phyloP scores from a whole-genome alignment of 2,113 vertebrate genomes.

The Rhinichthys klamathensis region DNA sequence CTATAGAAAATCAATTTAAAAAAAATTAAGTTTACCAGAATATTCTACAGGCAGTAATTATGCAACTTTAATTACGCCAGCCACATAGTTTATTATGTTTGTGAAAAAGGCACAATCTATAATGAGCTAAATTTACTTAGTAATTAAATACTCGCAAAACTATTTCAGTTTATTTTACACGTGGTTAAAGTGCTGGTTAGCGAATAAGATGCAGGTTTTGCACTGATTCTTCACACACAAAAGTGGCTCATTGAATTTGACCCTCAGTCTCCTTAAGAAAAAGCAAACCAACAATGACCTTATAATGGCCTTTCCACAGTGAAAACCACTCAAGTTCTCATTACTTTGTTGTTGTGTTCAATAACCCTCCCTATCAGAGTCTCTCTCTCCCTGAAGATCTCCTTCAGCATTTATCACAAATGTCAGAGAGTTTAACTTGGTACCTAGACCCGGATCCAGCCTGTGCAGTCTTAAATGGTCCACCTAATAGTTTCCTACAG shows the following conservation, averaged over 20 bases:
- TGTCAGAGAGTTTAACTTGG: conserved; percentile 36
- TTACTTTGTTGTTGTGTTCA: conserved; percentile 39
- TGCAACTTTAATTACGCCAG: not conserved
- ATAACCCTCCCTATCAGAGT: conserved; percentile 17
- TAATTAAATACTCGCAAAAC: not conserved
- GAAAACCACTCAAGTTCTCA: conserved; percentile 23
- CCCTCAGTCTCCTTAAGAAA: conserved; percentile 1
- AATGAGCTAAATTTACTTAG: not conserved
- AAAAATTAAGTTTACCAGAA: not conserved
- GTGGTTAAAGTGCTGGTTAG: not conserved
- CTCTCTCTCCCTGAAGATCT: conserved; percentile 32
- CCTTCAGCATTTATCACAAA: conserved; percentile 52
- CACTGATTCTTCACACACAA: not conserved
- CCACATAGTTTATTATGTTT: no score
- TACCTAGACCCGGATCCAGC: not conserved
- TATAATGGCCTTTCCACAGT: conserved; percentile 4
- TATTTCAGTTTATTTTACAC: not conserved
- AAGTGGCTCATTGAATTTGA: conserved; percentile 19
- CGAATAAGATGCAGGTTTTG: not conserved
- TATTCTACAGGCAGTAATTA: not conserved
- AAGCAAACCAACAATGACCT: conserved; percentile 31
- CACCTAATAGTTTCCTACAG: conserved; percentile 35
- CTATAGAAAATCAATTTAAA: no score
- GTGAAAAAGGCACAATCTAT: not conserved
- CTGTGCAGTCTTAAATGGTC: conserved; percentile 21